Base-by-base conservation (phyloP, 2,113 vertebrate genomes). In the Corythoichthys intestinalis region DNA sequence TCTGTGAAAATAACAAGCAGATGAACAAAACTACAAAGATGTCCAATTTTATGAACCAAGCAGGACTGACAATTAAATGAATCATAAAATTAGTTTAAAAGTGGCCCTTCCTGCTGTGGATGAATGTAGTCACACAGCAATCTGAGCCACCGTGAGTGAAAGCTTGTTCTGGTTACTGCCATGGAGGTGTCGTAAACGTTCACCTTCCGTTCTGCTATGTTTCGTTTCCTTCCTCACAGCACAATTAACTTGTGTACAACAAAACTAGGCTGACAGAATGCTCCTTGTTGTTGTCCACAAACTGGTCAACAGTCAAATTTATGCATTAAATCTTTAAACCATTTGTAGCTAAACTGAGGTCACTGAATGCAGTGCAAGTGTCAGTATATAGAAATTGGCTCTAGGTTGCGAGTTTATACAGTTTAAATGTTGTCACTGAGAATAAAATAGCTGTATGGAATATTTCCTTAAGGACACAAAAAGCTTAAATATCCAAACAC, bases 161-260 rank as follows among this genome's bases (percentile, higher is more conserved):
- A 81, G 69, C 48, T 56, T 67, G 20, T 57, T n/a, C 35, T 81
- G 68, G 38, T 63, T 60, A 82, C 67, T 78, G 69, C 59, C 73
- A 65, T 71, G 66, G 73, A 75, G 71, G 78, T 58, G 62, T 71
- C 64, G 68, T 80, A 72, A 85, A 88, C 86, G 79, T 82, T 86
- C 71, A 80, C 66, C 84, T 90, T 89, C 85, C 87, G 76, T 78
- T 77, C 13, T 70, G 68, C 76, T 44, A 63, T 67, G 75, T 57
- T 57, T 67, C 80, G 41, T 76, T 91, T 89, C 89, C 87, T 87
- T 88, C 86, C 83, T 81, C 67, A 66, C 80, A 72, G 61, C 73
- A 73, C 81, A 82, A 74, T 10, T 46, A 69, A 70, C 79, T 35
- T 74, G 77, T 67, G 56, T 79, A 73, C 75, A 77, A 72, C 66